Percentiles rank a stretch among this genome's conserved stretches.
Evolutionary conservation across 2,113 vertebrate genomes (phyloP).

Genomic region (cattle (Bos taurus)): ARS-UCD2.0 NC_037340.1:57231501-57232000

Average conservation of each 20-base stretch:
- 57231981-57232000: background rate
- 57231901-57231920: background rate
- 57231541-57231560: background rate
- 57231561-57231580: background rate
- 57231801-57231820: background rate
- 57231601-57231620: rapidly evolving
- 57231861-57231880: background rate
- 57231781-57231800: background rate
- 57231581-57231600: background rate
- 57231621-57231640: background rate
- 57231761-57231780: background rate
- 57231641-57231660: background rate
- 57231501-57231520: background rate
- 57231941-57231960: background rate
- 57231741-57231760: rapidly evolving
- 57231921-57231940: background rate
- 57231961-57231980: background rate
- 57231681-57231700: rapidly evolving
- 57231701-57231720: background rate
- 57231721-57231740: background rate
- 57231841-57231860: background rate
- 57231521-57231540: background rate
- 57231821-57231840: background rate
- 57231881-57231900: background rate
- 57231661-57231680: background rate